Conservation (phyloP, 2,888 invertebrate species). For the Meghimatium bilineatum region DNA sequence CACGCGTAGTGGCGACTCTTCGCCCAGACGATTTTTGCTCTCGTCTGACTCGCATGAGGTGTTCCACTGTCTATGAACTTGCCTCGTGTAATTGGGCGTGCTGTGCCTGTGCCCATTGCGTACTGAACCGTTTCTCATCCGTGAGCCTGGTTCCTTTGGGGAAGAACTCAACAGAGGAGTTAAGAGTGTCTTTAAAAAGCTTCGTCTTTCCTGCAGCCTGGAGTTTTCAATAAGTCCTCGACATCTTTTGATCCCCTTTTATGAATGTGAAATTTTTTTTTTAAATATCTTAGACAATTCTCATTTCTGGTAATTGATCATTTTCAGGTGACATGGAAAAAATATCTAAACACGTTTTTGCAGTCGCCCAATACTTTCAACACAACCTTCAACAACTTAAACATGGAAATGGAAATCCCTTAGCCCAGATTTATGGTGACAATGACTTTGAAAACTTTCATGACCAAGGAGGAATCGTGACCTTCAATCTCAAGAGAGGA, state of each 20-base stretch:
- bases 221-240: too few relatives aligned
- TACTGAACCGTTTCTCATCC: too few relatives aligned
- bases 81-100: too few relatives aligned
- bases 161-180: too few relatives aligned
- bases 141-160: too few relatives aligned
- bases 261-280: neutral
- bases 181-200: too few relatives aligned
- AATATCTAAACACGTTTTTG: slow-evolving; percentile 84
- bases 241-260: neutral
- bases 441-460: slow-evolving; percentile 77
- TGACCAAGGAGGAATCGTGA: slow-evolving; percentile 90
- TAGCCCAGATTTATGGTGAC: slow-evolving; percentile 84
- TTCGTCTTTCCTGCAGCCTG: too few relatives aligned
- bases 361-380: slow-evolving; percentile 84
- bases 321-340: slow-evolving; percentile 71
- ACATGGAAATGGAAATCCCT: slow-evolving; percentile 85
- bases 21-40: too few relatives aligned
- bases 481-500: slow-evolving; percentile 89
- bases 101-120: too few relatives aligned
- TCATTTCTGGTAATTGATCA: neutral
- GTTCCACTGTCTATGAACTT: too few relatives aligned
- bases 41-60: too few relatives aligned
- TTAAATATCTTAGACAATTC: neutral
- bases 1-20: too few relatives aligned
- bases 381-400: slow-evolving; percentile 81